These are phyloP conservation scores for Rhopilema esculentum DNA, from an alignment of 30 jellyfish, hydroid and myxozoan species.

Conservation along the genomic window DNA sequence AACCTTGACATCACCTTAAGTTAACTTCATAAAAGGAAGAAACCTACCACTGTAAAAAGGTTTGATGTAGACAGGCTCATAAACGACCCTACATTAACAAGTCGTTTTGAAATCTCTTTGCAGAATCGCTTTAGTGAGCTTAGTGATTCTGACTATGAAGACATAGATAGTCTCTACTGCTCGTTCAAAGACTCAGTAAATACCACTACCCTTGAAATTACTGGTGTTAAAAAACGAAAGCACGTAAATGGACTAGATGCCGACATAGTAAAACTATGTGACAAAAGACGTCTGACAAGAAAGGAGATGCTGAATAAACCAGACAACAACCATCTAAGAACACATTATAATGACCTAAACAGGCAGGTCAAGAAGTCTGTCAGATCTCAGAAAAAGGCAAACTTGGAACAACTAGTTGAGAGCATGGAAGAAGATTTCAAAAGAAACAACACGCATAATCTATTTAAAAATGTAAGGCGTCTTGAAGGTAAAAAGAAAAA, in stretches of 20 bases:
- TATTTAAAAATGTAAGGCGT: slow-evolving; percentile 25
- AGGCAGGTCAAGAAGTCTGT: slow-evolving; percentile 9
- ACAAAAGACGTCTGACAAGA: slow-evolving; percentile 19
- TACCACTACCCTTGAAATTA: slow-evolving; percentile 1
- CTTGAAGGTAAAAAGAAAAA: slow-evolving; percentile 33
- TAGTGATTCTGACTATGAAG: background rate
- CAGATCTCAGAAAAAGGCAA: background rate
- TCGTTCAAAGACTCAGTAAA: background rate
- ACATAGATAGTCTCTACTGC: slow-evolving; percentile 5
- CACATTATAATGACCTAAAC: slow-evolving; percentile 31
- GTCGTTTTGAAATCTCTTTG: slow-evolving; percentile 4
- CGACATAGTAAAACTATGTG: slow-evolving; percentile 18
- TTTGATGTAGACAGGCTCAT: slow-evolving; percentile 25
- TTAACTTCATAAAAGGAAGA: background rate
- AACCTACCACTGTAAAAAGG: background rate
- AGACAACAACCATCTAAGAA: background rate
- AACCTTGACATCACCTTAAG: background rate
- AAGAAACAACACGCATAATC: slow-evolving; percentile 31
- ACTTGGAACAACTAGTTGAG: slow-evolving; percentile 4
- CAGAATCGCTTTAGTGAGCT: slow-evolving; percentile 10
- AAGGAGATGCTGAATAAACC: slow-evolving; percentile 14
- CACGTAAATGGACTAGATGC: slow-evolving; percentile 43
- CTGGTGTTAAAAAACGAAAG: slow-evolving; percentile 28
- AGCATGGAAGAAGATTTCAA: slow-evolving; percentile 41
- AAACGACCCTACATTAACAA: background rate